phyloP scores from a whole-genome alignment of 2,888 invertebrate genomes.

The Latheticus oryzae region DNA sequence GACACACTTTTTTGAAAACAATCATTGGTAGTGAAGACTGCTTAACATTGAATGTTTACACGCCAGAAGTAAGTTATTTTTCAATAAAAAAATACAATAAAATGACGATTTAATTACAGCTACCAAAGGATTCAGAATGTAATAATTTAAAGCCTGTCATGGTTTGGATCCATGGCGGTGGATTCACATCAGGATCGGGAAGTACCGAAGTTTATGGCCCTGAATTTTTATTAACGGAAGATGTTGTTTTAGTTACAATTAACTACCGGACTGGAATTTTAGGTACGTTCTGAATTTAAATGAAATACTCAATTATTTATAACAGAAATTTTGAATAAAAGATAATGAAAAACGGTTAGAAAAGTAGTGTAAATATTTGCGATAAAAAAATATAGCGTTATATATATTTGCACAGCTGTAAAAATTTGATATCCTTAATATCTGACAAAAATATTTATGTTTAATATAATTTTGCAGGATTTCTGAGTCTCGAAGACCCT shows the following conservation, averaged over 20 bases:
- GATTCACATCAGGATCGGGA: slow-evolving; percentile 62
- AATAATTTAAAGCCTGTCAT: slow-evolving; percentile 55
- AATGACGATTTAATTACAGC: slow-evolving; percentile 34
- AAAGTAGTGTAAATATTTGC: no score
- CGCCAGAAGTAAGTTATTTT: slow-evolving; percentile 27
- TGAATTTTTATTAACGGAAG: slow-evolving; percentile 53
- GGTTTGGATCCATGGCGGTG: slow-evolving; percentile 68
- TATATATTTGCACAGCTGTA: no score
- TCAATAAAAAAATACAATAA: neutral
- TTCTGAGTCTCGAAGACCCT: slow-evolving; percentile 64
- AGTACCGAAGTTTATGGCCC: slow-evolving; percentile 54
- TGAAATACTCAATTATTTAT: neutral
- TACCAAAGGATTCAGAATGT: slow-evolving; percentile 35
- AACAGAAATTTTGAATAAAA: no score
- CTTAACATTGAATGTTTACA: slow-evolving; percentile 56
- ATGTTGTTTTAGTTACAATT: slow-evolving; percentile 55
- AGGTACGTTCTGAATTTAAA: slow-evolving; percentile 52
- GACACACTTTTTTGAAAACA: slow-evolving; percentile 38
- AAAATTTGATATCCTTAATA: no score
- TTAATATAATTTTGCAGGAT: slow-evolving; percentile 57
- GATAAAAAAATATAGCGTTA: no score
- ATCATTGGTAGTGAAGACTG: slow-evolving; percentile 56
- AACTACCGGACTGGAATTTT: slow-evolving; percentile 56
- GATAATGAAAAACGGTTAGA: no score
- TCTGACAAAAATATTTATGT: no score